phyloP scores from a whole-genome alignment of 2,888 invertebrate genomes.

The Scaeva pyrastri region DNA sequence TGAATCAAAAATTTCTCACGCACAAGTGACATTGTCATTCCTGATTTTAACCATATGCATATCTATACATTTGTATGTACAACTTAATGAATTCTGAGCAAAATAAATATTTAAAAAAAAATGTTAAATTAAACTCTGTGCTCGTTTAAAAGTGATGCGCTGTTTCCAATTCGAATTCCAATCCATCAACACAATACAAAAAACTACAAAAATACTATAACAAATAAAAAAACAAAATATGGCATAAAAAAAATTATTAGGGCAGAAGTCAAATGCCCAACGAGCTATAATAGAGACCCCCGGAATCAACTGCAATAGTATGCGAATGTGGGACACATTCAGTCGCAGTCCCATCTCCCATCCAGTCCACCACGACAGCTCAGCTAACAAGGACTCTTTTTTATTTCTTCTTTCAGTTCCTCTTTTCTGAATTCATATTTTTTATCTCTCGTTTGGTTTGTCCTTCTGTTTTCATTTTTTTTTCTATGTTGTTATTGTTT shows the following conservation, averaged over 20 bases:
- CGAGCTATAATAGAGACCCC: constrained; percentile 63
- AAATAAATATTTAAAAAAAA: not conserved
- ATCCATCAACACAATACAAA: constrained; percentile 53
- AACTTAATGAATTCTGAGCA: not conserved
- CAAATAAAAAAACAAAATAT: not conserved
- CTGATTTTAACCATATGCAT: not conserved
- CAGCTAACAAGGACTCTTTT: constrained; percentile 49
- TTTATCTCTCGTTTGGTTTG: constrained; percentile 31
- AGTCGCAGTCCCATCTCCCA: constrained; percentile 32
- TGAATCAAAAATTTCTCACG: not conserved
- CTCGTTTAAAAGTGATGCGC: not conserved
- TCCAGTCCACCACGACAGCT: constrained; percentile 52
- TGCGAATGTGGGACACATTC: constrained; percentile 64
- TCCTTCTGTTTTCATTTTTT: not conserved
- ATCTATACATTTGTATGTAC: too few relatives aligned
- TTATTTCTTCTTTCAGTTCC: constrained; percentile 10
- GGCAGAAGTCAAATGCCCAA: constrained; percentile 71
- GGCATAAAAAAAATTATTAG: constrained; percentile 62
- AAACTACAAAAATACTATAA: not conserved
- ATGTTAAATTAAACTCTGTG: constrained; percentile 1
- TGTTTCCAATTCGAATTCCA: constrained; percentile 35
- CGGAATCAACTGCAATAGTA: constrained; percentile 53
- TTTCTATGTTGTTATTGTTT: constrained; percentile 9
- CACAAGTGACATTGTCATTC: not conserved
- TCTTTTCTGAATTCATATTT: constrained; percentile 41